phyloP scores from a whole-genome alignment of 2,113 vertebrate species.

The Pithys albifrons region DNA sequence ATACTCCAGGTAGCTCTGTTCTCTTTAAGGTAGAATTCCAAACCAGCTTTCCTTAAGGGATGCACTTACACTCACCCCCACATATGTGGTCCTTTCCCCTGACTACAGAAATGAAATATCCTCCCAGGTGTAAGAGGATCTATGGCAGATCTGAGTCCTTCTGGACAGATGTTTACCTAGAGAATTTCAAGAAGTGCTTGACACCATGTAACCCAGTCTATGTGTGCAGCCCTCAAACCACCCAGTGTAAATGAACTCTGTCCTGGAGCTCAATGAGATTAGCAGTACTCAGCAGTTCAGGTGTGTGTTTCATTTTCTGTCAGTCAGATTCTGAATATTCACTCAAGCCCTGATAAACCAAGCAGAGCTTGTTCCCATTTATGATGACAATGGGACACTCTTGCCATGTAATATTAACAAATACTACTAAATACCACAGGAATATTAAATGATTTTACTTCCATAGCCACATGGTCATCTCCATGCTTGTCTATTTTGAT shows the following conservation, averaged over 20 bases:
- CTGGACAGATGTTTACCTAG: neutral
- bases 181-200: neutral
- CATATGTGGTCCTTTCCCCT: neutral
- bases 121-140: fast-evolving
- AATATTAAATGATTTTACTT: neutral
- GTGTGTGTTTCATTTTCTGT: neutral
- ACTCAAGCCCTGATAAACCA: neutral
- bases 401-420: neutral
- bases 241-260: neutral
- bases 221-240: neutral
- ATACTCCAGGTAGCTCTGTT: no score
- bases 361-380: neutral
- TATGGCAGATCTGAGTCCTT: neutral
- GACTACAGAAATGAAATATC: neutral
- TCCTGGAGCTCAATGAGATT: neutral
- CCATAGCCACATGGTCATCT: neutral
- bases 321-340: neutral
- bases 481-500: neutral
- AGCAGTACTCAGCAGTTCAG: no score
- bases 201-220: fast-evolving
- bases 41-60: no score
- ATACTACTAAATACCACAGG: neutral
- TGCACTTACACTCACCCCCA: no score
- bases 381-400: neutral
- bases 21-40: no score